Conservation (phyloP, 2,113 vertebrate species). For the Hypanus sabinus region DNA sequence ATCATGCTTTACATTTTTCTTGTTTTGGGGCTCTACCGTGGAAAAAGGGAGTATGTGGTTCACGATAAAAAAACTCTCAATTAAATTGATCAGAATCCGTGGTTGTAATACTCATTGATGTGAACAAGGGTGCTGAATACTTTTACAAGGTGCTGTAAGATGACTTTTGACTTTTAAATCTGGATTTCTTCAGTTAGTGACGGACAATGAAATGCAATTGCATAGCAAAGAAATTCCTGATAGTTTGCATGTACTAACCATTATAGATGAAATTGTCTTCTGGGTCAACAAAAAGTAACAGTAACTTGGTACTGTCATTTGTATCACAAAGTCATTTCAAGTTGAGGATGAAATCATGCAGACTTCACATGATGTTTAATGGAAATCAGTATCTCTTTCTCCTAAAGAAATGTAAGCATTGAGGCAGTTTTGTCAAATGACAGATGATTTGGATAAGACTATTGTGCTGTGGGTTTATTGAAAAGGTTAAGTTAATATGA, state of each 20-base stretch:
- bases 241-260: background rate
- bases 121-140: too few species aligned
- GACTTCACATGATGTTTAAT: background rate
- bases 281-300: background rate
- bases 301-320: background rate
- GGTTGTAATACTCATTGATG: too few species aligned
- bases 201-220: background rate
- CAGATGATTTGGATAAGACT: background rate
- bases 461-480: background rate
- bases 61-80: too few species aligned
- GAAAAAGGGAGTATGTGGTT: too few species aligned
- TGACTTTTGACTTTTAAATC: background rate
- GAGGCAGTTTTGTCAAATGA: background rate
- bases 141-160: too few species aligned
- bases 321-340: background rate
- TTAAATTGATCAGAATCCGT: too few species aligned
- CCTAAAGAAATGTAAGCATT: background rate
- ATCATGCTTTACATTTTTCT: too few species aligned
- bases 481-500: background rate
- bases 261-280: background rate
- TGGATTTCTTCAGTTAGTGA: background rate
- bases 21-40: too few species aligned
- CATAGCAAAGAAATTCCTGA: background rate
- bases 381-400: background rate
- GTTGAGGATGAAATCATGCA: background rate